Base-by-base conservation (phyloP, 2,888 invertebrate species). In the Aricia artaxerxes region DNA sequence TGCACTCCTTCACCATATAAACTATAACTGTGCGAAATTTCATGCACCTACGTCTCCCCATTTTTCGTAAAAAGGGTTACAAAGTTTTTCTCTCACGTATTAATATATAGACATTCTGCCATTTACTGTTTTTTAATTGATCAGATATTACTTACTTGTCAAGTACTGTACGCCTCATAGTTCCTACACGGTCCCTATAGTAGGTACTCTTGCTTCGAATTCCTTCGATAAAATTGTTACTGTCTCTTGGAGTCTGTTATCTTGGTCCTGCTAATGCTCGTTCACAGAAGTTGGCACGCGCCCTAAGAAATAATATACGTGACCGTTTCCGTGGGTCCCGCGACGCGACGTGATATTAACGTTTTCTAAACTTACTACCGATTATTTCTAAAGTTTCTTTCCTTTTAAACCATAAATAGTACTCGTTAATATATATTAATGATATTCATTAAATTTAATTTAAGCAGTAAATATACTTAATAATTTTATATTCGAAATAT, bases 261-360 rank as follows among this genome's bases (percentile, higher is more conserved):
- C 80, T 79, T 80, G 75, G 81, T 49, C 80, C 77, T 79, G 80
- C 75, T 82, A 82, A 80, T 83, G 80, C 77, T 80, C 79, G 81
- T 82, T 81, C 82, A 80, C 79, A 80, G 82, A 80, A 81, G 80
- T 82, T 82, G 80, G 82, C 81, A 80, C 60, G 76, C 79, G 73
- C 81, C 73, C 81, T 81, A 78, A 79, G 79, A 75, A 53, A 44
- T 60, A 57, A 78, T 72, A 81, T 72, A 81, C 78, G 79, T 49
- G 53, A 57, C 40, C 73, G 79, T 60, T 44, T 35, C 57, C 73
- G 57, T 35, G 69, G 64, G 16, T 57, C 64, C 73, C 49, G 75
- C 53, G 53, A 60, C 57, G 73, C 77, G 75, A 78, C 78, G 49
- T 9, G 4, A 35, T 53, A 78, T 24, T 44, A 44, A 69, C 53